Conservation (phyloP, 2,113 vertebrate genomes). For the Solea senegalensis region DNA sequence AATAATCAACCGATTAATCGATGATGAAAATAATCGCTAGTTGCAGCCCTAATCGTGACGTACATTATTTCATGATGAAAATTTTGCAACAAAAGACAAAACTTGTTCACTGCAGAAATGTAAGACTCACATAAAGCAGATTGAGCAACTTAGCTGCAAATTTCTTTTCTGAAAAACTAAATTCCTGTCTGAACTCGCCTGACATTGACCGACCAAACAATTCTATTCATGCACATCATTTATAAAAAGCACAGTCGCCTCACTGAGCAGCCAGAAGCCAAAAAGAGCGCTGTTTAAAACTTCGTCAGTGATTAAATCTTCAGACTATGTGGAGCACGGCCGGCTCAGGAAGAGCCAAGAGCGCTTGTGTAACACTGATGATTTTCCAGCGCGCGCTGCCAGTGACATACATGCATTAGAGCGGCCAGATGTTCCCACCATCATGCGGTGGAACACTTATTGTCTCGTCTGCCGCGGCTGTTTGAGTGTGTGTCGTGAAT, state of each 20-base stretch:
- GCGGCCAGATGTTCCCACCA: slow-evolving; percentile 52
- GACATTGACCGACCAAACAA: slow-evolving; percentile 18
- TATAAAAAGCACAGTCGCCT: slow-evolving; percentile 1
- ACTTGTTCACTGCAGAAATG: too few species aligned
- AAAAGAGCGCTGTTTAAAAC: slow-evolving; percentile 28
- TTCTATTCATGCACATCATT: slow-evolving; percentile 10
- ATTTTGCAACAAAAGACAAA: too few species aligned
- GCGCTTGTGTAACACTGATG: slow-evolving; percentile 24
- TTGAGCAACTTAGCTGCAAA: too few species aligned
- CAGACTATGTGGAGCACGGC: slow-evolving; percentile 7
- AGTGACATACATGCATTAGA: slow-evolving; percentile 25
- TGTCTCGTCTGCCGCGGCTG: neutral
- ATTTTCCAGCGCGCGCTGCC: slow-evolving; percentile 43
- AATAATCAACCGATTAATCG: too few species aligned
- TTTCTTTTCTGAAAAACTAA: neutral
- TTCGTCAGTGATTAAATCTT: slow-evolving; percentile 1
- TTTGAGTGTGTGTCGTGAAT: slow-evolving; percentile 8
- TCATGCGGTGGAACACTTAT: slow-evolving; percentile 5
- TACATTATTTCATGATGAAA: too few species aligned
- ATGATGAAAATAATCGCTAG: too few species aligned
- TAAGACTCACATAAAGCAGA: too few species aligned
- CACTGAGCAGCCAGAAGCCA: slow-evolving; percentile 13
- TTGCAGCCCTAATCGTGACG: too few species aligned
- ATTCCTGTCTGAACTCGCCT: neutral
- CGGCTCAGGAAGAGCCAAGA: slow-evolving; percentile 6